Base-by-base conservation (phyloP, 2,888 invertebrate genomes). In the Periphyllus acericola region DNA sequence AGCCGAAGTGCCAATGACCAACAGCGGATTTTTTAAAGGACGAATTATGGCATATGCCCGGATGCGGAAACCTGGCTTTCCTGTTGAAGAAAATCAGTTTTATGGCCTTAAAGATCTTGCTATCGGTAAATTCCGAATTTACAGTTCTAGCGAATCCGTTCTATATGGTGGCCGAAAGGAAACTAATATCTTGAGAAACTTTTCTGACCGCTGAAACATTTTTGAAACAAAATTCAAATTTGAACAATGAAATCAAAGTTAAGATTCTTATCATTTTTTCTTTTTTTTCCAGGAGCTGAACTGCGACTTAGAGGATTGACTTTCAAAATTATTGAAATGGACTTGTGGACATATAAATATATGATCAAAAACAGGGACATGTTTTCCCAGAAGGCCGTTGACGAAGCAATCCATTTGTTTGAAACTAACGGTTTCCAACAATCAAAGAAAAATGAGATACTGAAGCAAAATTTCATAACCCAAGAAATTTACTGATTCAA, bases 61-160 rank as follows among this genome's bases (percentile, higher is more conserved):
- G 32, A 91, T 97, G 46, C 93, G 94, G 29, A 95, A 95, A 89
- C 96, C 96, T 0, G 94, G 94, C 0, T 93, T 94, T 0, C 93
- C 94, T 90, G 94, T 94, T 3, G 94, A 95, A 90, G 93, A 95
- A 90, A 96, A 96, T 0, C 93, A 93, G 3, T 96, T 95, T 91
- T 97, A 95, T 90, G 95, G 95, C 0, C 96, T 96, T 0, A 94
- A 94, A 68, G 96, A 95, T 92, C 95, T 97, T 91, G 95, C 93
- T 91, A 95, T 97, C 89, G 97, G 96, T 93, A 90, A 91, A 91
- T 36, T 6, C 3, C 6, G 6, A 5, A 5, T 6, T 5, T 46
- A 46, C 14, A 46, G 14, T 11, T 46, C 14, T 1, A 14, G n/a
- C n/a, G n/a, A 2, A 46, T 46, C 11, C 14, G 14, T 46, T 14